phyloP scores from a whole-genome alignment of 1,140 invertebrate genomes.

The Cydia splendana region DNA sequence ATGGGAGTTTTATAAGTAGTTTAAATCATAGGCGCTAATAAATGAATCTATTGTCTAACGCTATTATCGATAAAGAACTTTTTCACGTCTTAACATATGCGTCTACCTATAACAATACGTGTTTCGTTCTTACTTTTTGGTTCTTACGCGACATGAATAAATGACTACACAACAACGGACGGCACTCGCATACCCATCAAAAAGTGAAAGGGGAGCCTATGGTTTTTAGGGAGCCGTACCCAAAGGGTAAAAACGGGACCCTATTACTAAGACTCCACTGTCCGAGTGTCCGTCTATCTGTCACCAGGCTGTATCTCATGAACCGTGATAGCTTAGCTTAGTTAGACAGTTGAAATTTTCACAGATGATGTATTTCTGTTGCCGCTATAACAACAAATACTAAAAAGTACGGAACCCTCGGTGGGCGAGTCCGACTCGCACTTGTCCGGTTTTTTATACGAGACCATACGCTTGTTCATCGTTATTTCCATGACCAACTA shows the following conservation, averaged over 20 bases:
- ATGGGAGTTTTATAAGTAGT: no score
- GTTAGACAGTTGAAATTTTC: no score
- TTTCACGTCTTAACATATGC: background rate
- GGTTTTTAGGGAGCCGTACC: background rate
- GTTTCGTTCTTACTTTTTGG: background rate
- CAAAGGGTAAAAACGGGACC: no score
- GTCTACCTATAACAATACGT: background rate
- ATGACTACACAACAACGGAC: background rate
- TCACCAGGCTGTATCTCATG: no score
- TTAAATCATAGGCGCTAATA: background rate
- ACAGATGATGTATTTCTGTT: no score
- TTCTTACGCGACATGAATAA: background rate
- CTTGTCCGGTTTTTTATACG: background rate
- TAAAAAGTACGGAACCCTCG: no score
- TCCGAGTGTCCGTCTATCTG: no score
- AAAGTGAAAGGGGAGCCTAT: constrained; percentile 1
- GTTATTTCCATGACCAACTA: background rate
- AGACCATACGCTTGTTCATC: background rate
- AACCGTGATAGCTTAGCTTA: no score
- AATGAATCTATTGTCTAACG: background rate
- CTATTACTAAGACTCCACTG: no score
- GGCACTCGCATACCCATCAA: background rate
- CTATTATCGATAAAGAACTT: background rate
- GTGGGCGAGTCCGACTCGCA: no score
- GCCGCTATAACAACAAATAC: no score